These are phyloP conservation scores for Stercorarius parasiticus DNA, from an alignment of 2,113 vertebrate species.

Conservation along the genomic window DNA sequence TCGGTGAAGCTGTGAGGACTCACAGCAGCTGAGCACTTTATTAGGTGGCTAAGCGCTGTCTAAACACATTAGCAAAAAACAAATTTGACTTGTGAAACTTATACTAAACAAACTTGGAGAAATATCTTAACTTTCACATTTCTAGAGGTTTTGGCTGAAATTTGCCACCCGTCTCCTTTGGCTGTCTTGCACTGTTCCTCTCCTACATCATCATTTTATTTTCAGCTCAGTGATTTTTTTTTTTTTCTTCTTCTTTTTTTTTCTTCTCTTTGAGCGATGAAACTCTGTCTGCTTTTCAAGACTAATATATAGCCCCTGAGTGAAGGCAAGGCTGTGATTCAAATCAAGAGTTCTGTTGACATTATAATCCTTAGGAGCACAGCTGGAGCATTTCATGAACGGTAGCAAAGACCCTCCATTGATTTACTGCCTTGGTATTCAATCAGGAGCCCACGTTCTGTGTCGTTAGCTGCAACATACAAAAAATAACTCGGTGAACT, in stretches of 20 bases:
- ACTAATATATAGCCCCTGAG: slow-evolving; percentile 45
- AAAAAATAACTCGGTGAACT: slow-evolving; percentile 28
- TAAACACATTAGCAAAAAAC: not conserved
- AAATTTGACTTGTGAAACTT: not conserved
- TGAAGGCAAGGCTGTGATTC: slow-evolving; percentile 69
- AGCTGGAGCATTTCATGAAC: slow-evolving; percentile 69
- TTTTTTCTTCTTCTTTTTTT: not conserved
- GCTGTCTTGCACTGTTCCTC: not conserved
- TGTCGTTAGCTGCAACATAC: slow-evolving; percentile 21
- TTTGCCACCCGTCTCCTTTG: not conserved
- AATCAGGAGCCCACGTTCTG: slow-evolving; percentile 58
- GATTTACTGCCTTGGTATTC: slow-evolving; percentile 71
- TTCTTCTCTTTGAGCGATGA: not conserved
- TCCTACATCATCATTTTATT: slow-evolving; percentile 52
- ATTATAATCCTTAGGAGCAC: slow-evolving; percentile 66
- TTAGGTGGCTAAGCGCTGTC: not conserved
- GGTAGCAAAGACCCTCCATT: slow-evolving; percentile 51
- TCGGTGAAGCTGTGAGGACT: not conserved
- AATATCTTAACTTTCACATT: not conserved
- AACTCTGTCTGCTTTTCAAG: slow-evolving; percentile 55
- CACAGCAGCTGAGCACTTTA: not conserved
- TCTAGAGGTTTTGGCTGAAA: not conserved
- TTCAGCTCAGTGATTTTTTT: slow-evolving; percentile 30
- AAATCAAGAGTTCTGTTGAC: slow-evolving; percentile 72
- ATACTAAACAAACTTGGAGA: not conserved